A percentile compares a stretch with the other conserved stretches of the same genome.
These are phyloP conservation scores for Elanoides forficatus DNA, from an alignment of 2,113 vertebrate species.

Conservation along the genomic window DNA sequence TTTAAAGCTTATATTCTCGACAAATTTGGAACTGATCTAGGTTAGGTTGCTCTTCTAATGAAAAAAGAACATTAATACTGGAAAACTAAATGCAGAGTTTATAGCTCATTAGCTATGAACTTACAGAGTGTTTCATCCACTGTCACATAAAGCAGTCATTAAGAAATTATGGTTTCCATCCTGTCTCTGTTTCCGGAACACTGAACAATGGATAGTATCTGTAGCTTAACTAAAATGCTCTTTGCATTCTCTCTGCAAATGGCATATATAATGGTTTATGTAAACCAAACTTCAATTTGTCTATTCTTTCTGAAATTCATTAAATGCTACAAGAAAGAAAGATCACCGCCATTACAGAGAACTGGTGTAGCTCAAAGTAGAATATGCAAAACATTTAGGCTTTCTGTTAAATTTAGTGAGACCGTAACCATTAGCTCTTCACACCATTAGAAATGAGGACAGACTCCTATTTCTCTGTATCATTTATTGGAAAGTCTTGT, in stretches of 20 bases:
- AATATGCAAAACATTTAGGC: not conserved
- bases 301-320: not conserved
- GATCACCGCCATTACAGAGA: not conserved
- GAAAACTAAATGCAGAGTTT: not conserved
- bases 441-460: not conserved
- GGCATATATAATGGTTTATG: not conserved
- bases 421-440: not conserved
- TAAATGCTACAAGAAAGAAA: conserved; percentile 7
- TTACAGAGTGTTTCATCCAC: not conserved
- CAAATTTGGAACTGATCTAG: not conserved
- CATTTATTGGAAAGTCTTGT: not conserved
- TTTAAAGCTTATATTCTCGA: not conserved
- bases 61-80: not conserved
- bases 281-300: not conserved
- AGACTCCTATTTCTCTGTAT: not conserved
- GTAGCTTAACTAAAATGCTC: not conserved
- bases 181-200: not conserved
- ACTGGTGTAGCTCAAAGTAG: not conserved
- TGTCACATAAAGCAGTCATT: not conserved
- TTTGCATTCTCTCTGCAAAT: not conserved
- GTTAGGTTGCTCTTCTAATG: not conserved
- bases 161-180: not conserved
- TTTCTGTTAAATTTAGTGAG: not conserved
- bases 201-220: not conserved
- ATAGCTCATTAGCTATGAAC: not conserved